These are phyloP conservation scores for Thalpophila matura DNA, from an alignment of 2,888 invertebrate species.

Conservation along the genomic window DNA sequence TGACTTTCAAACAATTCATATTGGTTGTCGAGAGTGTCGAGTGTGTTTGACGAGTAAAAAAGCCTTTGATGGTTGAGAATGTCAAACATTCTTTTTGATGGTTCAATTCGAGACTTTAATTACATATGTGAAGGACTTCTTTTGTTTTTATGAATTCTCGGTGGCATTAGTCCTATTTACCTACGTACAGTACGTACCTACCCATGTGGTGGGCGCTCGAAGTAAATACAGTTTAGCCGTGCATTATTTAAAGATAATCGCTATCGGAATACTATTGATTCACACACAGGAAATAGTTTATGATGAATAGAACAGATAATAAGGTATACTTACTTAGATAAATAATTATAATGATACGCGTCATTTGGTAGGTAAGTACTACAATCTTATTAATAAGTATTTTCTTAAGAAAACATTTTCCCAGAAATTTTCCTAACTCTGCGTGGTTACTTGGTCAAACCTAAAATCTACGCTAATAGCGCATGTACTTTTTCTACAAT, in stretches of 20 bases:
- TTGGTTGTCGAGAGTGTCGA: neutral
- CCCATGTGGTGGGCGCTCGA: neutral
- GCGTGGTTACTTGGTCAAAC: no score
- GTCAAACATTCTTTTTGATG: neutral
- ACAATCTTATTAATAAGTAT: no score
- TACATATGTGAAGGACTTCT: neutral
- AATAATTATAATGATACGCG: constrained; percentile 18
- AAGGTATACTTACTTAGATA: constrained; percentile 13
- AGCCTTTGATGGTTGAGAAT: constrained; percentile 1
- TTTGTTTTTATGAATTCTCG: neutral
- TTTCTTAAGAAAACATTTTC: no score
- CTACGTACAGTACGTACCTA: neutral
- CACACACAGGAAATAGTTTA: constrained; percentile 35
- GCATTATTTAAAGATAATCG: constrained; percentile 5
- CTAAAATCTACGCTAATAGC: no score
- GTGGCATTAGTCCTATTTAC: neutral
- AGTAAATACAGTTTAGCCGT: neutral
- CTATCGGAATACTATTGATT: constrained; percentile 56
- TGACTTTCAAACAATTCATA: constrained; percentile 14
- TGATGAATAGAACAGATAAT: constrained; percentile 46
- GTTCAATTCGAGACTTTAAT: constrained; percentile 14
- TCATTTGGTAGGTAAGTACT: no score
- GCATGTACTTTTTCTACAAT: no score
- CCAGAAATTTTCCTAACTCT: no score
- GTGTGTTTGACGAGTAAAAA: neutral